phyloP scores from a whole-genome alignment of 2,888 invertebrate species.

The Anorthoa munda region DNA sequence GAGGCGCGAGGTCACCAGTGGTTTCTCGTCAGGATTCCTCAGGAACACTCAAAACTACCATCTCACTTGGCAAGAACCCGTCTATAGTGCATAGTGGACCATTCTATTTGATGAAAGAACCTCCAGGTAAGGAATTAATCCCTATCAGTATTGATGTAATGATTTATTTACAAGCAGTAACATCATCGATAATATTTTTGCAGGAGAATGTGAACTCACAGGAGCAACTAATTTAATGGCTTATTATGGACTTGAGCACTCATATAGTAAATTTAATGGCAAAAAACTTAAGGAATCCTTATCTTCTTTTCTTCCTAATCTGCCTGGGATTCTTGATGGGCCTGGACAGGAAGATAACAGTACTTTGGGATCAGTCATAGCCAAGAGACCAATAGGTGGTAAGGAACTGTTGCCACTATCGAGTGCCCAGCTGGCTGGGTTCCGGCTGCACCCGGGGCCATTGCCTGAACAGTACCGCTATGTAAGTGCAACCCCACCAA shows the following conservation, averaged over 20 bases:
- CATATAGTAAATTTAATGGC: conserved; percentile 99
- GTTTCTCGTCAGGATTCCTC: conserved; percentile 99
- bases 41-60: conserved; percentile 99
- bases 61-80: conserved; percentile 98
- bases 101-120: conserved; percentile 99
- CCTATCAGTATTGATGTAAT: neutral
- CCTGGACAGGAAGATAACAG: conserved; percentile 96
- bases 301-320: conserved; percentile 98
- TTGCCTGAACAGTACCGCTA: conserved; percentile 98
- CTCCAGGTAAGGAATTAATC: conserved; percentile 92
- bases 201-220: conserved; percentile 97
- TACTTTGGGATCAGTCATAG: conserved; percentile 97
- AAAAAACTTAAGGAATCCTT: conserved; percentile 98
- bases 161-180: conserved; percentile 56
- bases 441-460: conserved; percentile 98
- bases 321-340: conserved; percentile 98
- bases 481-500: conserved; percentile 97
- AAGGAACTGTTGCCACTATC: conserved; percentile 96
- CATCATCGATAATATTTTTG: conserved; percentile 68
- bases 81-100: conserved; percentile 99
- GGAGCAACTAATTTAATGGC: conserved; percentile 99
- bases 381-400: conserved; percentile 98
- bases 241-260: conserved; percentile 98
- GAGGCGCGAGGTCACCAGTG: conserved; percentile 98
- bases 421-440: conserved; percentile 97